A percentile compares a stretch with the other conserved stretches of the same genome.
These are phyloP conservation scores for Uloborus plumipes DNA, from an alignment of 2,888 invertebrate species.

Conservation along the genomic window DNA sequence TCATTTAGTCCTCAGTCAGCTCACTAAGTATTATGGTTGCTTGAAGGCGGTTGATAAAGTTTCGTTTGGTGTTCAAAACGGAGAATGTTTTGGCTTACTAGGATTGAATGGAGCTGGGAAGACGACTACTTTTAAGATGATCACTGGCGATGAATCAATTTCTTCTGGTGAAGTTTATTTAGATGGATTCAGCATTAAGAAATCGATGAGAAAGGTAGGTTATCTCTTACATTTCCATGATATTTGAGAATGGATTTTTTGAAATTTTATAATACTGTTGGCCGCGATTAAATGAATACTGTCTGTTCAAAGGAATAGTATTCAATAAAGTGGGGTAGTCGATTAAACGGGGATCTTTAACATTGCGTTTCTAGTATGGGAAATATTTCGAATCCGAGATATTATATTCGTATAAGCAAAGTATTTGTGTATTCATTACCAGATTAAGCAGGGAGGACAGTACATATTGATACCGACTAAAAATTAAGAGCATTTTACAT, in stretches of 20 bases:
- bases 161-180: slow-evolving; percentile 74
- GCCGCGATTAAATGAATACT: no score
- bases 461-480: no score
- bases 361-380: no score
- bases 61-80: slow-evolving; percentile 77
- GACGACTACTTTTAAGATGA: slow-evolving; percentile 75
- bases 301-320: no score
- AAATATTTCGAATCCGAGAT: no score
- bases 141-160: slow-evolving; percentile 74
- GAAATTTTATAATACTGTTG: background rate
- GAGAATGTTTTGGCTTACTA: slow-evolving; percentile 73
- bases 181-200: slow-evolving; percentile 73
- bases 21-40: slow-evolving; percentile 77
- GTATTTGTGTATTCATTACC: no score
- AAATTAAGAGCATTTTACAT: no score
- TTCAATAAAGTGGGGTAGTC: no score
- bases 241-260: background rate
- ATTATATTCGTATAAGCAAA: no score
- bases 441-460: no score
- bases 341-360: no score
- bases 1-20: slow-evolving; percentile 75
- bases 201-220: slow-evolving; percentile 69
- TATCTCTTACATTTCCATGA: background rate
- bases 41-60: slow-evolving; percentile 78
- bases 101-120: slow-evolving; percentile 76